Evolutionary conservation across 2,797 vertebrate genomes (phyloP).

Genomic region (Florisuga fusca): DNA sequence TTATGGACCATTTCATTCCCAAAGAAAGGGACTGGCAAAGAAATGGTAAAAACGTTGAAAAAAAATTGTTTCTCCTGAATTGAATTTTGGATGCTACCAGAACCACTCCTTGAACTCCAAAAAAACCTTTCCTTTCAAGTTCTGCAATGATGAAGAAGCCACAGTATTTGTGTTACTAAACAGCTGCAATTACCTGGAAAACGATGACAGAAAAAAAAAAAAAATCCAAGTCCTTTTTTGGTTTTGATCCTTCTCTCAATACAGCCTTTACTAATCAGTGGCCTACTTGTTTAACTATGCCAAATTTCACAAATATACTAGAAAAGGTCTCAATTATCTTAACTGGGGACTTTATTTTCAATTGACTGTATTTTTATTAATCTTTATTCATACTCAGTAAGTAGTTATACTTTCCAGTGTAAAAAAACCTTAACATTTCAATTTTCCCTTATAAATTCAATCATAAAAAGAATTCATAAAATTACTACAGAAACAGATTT

Average conservation of each 20-base stretch:
- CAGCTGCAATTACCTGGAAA: background rate
- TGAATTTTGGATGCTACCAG: background rate
- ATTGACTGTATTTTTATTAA: background rate
- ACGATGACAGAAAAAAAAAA: background rate
- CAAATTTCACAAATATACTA: background rate
- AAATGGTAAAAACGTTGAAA: background rate
- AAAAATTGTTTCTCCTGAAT: background rate
- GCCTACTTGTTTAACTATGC: background rate
- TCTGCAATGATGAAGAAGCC: background rate
- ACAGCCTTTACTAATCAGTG: background rate
- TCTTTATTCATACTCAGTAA: background rate
- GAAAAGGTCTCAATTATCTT: background rate
- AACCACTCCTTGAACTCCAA: background rate
- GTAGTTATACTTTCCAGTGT: background rate
- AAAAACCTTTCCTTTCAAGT: background rate
- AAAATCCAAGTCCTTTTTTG: background rate
- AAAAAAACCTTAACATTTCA: background rate
- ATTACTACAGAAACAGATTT: background rate
- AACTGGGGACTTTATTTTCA: background rate
- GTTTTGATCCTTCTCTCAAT: background rate
- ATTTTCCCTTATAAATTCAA: background rate
- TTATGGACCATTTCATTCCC: background rate
- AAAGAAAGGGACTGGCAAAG: background rate
- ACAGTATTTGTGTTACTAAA: background rate
- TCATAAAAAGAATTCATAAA: background rate